Evolutionary conservation across 2,888 invertebrate genomes (phyloP), one percentile per base, ranked within the genome.

Genomic region (Aromia moschata): DNA sequence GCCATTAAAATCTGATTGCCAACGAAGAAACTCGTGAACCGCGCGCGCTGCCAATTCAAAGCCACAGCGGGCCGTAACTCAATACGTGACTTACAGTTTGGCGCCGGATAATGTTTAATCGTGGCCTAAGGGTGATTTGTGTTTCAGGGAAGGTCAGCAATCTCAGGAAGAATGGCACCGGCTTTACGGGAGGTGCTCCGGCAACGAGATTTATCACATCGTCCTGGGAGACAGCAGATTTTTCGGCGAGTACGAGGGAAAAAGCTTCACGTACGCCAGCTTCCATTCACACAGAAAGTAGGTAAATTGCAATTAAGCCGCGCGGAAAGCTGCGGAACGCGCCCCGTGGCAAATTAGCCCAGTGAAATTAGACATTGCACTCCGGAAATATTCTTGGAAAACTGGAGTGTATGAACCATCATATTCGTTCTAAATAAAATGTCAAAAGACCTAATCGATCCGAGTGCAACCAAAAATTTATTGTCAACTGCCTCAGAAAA

Each of bases 201-300:
- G 98, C 69, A 99, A 99, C 81, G 98, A 99, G 85, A 98, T 99
- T 77, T 98, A 98, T 83, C 97, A 98, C 82, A 98, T 98, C 70
- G 89, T 92, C 59, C 86, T 98, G 56, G 93, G 93, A 12, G 96
- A 97, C 78, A 96, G 96, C 74, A 88, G 96, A 65, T 98, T 99
- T 83, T 98, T 98, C 78, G 96, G 97, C 17, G 98, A 98, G 82
- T 98, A 97, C 81, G 95, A 97, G 80, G 98, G 98, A 53, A 98
- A 98, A 83, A 96, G 96, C 81, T 99, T 98, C 83, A 98, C 97
- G n/a, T 98, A 97, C 80, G 98, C 98, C 67, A 97, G 96, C 78
- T 98, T 98, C 81, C 98, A 98, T 84, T 98, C 98, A 52, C 98
- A 98, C 82, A 88, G 98, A 83, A 97, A 97, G 93, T 96, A 85